A percentile compares a stretch with the other conserved stretches of the same genome.
Evolutionary conservation across 2,113 vertebrate genomes (phyloP).

Genomic region (Prinia subflava): DNA sequence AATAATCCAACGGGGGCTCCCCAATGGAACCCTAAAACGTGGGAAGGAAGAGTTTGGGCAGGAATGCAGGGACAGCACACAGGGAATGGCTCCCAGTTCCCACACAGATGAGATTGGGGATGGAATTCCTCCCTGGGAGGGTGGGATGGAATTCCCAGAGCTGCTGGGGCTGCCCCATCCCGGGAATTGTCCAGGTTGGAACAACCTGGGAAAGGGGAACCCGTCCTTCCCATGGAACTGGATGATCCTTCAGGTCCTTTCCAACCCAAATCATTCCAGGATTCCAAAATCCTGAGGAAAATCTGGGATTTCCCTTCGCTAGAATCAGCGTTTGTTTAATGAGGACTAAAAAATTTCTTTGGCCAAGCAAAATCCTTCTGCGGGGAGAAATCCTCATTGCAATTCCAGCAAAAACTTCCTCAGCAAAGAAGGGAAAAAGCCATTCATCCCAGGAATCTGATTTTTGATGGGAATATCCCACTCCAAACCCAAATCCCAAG

Average conservation of each 20-base stretch:
- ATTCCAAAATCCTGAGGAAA: not conserved
- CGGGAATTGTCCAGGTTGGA: not conserved
- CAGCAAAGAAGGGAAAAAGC: rapidly evolving
- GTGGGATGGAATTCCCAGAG: not conserved
- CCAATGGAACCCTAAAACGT: not conserved
- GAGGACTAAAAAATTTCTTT: rapidly evolving
- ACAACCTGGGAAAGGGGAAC: not conserved
- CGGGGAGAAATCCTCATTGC: rapidly evolving
- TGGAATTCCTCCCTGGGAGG: not conserved
- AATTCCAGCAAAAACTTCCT: not conserved
- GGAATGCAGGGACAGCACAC: not conserved
- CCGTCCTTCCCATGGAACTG: not conserved
- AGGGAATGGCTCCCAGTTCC: not conserved
- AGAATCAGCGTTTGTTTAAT: not conserved
- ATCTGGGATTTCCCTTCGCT: not conserved
- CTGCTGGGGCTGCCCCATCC: not conserved
- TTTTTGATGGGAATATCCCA: rapidly evolving
- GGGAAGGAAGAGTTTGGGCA: not conserved
- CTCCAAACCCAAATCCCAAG: rapidly evolving
- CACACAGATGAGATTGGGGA: not conserved
- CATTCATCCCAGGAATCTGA: rapidly evolving
- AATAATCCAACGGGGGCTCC: too few species aligned
- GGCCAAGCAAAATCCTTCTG: not conserved
- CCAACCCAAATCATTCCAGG: not conserved
- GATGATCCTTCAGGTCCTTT: not conserved